A percentile compares a stretch with the other conserved stretches of the same genome.
phyloP scores from a whole-genome alignment of 2,888 invertebrate species.

The Hedychridium roseum region DNA sequence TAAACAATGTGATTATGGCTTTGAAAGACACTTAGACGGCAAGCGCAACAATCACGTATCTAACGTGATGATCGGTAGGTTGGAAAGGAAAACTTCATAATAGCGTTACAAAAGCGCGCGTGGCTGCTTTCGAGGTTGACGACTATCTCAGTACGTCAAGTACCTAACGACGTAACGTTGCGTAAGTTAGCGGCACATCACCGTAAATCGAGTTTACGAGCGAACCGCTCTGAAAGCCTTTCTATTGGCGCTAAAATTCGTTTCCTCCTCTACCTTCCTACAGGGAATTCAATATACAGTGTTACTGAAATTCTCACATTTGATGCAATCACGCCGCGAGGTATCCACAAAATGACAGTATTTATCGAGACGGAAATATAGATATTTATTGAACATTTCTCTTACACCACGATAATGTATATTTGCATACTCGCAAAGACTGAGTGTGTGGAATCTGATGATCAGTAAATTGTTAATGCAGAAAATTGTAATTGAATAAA shows the following conservation, averaged over 20 bases:
- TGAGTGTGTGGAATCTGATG: no score
- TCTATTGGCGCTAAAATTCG: constrained; percentile 30
- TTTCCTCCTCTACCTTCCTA: constrained; percentile 20
- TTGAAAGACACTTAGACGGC: constrained; percentile 4
- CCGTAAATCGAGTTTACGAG: constrained; percentile 35
- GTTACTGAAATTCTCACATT: no score
- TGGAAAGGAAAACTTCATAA: background rate
- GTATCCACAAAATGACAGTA: no score
- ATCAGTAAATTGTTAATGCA: no score
- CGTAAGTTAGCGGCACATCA: constrained; percentile 36
- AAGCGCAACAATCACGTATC: constrained; percentile 21
- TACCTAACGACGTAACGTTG: constrained; percentile 35
- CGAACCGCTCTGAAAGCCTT: constrained; percentile 31
- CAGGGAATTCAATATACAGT: no score
- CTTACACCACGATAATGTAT: no score
- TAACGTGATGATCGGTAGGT: constrained; percentile 24
- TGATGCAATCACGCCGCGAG: no score
- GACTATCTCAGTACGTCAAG: constrained; percentile 30
- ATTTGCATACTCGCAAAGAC: no score
- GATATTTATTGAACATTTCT: no score
- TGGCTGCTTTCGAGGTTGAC: constrained; percentile 9
- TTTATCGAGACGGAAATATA: no score
- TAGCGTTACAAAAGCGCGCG: background rate
- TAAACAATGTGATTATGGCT: no score
- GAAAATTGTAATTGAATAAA: no score